These are phyloP conservation scores for Drosophila eohydei DNA, from an alignment of 2,888 invertebrate species.

Conservation along the genomic window DNA sequence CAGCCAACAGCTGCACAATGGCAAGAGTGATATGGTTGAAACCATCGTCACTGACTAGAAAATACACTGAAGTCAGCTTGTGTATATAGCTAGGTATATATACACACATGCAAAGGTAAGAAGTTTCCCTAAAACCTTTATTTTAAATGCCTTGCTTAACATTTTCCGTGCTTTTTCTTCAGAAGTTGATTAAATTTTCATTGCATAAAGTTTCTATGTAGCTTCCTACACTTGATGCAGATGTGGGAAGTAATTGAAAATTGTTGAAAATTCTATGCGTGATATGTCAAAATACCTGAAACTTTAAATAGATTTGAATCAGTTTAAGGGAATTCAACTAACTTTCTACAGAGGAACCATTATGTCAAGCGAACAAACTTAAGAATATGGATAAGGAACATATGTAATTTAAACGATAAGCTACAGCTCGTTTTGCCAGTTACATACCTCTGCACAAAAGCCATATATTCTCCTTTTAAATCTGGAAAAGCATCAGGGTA, in stretches of 20 bases:
- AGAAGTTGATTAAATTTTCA: no score
- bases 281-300: no score
- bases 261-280: no score
- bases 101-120: not conserved
- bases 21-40: not conserved
- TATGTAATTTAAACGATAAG: no score
- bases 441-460: not conserved
- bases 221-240: no score
- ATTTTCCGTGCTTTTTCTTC: not conserved
- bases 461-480: not conserved
- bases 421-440: not conserved
- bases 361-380: no score
- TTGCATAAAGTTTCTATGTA: no score
- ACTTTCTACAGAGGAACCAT: no score
- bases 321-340: no score
- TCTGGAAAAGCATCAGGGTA: not conserved
- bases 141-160: not conserved
- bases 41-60: not conserved
- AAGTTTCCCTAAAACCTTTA: not conserved
- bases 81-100: not conserved
- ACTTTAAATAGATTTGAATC: no score
- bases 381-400: not conserved
- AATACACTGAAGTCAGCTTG: not conserved
- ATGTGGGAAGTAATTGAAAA: no score
- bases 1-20: not conserved